These are phyloP conservation scores for Pandemis corylana DNA, from an alignment of 2,888 invertebrate genomes.

Conservation along the genomic window DNA sequence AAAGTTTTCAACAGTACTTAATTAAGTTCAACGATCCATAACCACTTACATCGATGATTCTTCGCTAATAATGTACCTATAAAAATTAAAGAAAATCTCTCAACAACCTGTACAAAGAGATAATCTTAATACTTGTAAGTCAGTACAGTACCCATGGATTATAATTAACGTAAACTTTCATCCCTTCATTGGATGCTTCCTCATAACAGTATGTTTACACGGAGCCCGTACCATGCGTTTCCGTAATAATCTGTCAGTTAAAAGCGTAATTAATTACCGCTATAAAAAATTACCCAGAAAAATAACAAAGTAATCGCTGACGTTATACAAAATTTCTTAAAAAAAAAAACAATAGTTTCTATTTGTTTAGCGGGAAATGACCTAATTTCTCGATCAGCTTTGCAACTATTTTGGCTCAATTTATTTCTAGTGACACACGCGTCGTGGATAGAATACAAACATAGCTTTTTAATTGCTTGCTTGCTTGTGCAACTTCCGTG, in stretches of 20 bases:
- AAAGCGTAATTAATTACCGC: conserved; percentile 23
- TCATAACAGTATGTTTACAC: conserved; percentile 22
- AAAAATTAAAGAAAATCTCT: too few species aligned
- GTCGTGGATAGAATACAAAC: conserved; percentile 11
- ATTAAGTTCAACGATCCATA: neutral
- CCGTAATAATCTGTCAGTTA: conserved; percentile 26
- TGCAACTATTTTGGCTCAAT: conserved; percentile 28
- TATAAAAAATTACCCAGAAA: conserved; percentile 23
- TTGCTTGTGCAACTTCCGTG: neutral
- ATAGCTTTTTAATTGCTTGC: conserved; percentile 6
- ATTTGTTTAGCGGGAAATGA: neutral
- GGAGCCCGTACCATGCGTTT: conserved; percentile 14
- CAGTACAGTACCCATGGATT: neutral
- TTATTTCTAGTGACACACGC: conserved; percentile 30
- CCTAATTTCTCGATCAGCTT: conserved; percentile 12
- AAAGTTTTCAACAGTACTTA: neutral
- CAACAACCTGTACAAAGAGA: too few species aligned
- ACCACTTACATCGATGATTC: neutral
- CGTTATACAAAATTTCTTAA: neutral
- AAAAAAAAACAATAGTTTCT: neutral
- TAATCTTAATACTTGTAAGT: neutral
- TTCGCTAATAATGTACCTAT: too few species aligned
- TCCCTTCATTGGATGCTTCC: conserved; percentile 4
- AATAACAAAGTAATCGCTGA: conserved; percentile 14
- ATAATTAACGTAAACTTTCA: neutral